Evolutionary conservation across 1,140 invertebrate species (phyloP).

Genomic region (Sinonovacula constricta): DNA sequence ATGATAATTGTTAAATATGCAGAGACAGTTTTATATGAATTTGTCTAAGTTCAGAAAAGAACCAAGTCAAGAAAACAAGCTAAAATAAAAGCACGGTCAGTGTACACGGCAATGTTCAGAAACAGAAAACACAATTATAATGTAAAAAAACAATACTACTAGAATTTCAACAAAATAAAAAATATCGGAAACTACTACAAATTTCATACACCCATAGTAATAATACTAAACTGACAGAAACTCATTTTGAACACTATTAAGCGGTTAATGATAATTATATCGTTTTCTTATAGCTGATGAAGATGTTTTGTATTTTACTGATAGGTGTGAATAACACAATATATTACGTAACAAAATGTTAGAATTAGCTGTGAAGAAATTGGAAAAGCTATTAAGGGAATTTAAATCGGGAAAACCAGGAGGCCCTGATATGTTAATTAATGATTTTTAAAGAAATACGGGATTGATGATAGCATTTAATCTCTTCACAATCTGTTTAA

Average conservation of each 20-base stretch:
- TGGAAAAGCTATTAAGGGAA: no score
- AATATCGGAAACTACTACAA: slow-evolving; percentile 26
- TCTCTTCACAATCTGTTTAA: slow-evolving; percentile 15
- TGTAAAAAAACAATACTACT: neutral
- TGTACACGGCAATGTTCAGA: slow-evolving; percentile 7
- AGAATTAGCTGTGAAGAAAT: neutral
- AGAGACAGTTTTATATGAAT: slow-evolving; percentile 18
- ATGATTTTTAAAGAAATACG: slow-evolving; percentile 28
- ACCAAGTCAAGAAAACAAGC: neutral
- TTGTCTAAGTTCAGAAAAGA: slow-evolving; percentile 7
- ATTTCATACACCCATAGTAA: neutral
- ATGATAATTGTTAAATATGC: no score
- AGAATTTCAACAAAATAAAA: slow-evolving; percentile 12
- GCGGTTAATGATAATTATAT: no score
- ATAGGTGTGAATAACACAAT: no score
- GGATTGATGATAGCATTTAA: neutral
- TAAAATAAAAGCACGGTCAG: neutral
- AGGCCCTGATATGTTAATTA: neutral
- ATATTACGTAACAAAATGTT: slow-evolving; percentile 18
- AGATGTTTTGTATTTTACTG: no score
- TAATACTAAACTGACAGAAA: no score
- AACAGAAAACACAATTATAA: slow-evolving; percentile 2
- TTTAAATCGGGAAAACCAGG: neutral
- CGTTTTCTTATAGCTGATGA: no score
- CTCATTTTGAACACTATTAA: no score